These are phyloP conservation scores for Callipepla californica DNA, from an alignment of 2,113 vertebrate genomes.

Conservation along the genomic window DNA sequence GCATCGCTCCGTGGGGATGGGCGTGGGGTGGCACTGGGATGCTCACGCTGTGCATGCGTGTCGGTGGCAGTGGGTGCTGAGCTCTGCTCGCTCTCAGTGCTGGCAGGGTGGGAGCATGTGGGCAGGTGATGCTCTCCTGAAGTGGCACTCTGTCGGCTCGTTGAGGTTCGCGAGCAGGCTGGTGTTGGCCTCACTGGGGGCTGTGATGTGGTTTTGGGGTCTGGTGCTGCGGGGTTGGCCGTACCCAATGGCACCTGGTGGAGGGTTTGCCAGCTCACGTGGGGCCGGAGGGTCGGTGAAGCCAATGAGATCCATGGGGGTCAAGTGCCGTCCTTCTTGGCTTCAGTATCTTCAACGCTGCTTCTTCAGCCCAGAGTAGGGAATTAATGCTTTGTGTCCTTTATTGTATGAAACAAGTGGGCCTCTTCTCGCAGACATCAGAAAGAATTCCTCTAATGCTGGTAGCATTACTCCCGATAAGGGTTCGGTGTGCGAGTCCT, in stretches of 20 bases:
- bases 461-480: not conserved
- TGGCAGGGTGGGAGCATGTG: rapidly evolving
- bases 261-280: not conserved
- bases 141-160: not conserved
- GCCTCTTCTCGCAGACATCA: not conserved
- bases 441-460: not conserved
- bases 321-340: not conserved
- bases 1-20: not conserved
- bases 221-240: not conserved
- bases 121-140: not conserved
- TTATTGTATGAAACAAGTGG: not conserved
- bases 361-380: not conserved
- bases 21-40: not conserved
- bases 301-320: not conserved
- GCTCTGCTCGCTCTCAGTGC: not conserved
- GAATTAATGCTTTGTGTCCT: conserved; percentile 18
- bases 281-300: not conserved
- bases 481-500: not conserved
- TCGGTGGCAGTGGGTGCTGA: not conserved
- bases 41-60: not conserved
- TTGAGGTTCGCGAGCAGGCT: not conserved
- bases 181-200: not conserved
- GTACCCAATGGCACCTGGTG: rapidly evolving
- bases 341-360: not conserved
- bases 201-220: not conserved